These are phyloP conservation scores for Pteronotus mesoamericanus DNA, from an alignment of 2,797 vertebrate species.

Conservation along the genomic window DNA sequence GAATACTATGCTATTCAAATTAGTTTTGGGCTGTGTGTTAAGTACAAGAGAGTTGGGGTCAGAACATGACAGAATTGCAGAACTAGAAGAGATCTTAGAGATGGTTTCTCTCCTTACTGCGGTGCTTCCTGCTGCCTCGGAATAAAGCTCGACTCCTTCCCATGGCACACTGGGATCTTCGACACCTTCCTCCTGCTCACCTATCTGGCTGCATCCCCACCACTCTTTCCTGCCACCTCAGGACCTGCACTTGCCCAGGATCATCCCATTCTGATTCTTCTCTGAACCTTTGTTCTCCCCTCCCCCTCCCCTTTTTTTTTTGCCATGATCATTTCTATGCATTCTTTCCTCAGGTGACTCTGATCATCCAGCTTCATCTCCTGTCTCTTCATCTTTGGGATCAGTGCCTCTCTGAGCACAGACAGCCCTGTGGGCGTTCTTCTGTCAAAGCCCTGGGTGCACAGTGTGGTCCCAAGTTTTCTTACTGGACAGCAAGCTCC, in stretches of 20 bases:
- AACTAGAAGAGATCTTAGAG: background rate
- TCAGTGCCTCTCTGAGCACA: background rate
- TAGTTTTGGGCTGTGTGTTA: background rate
- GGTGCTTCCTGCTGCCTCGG: background rate
- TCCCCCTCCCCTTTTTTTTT: background rate
- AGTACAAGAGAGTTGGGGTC: background rate
- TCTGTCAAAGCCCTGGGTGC: background rate
- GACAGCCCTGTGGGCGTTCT: background rate
- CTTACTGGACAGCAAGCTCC: background rate
- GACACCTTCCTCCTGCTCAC: background rate
- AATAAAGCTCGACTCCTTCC: background rate
- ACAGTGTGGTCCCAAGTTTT: background rate
- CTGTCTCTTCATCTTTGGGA: background rate
- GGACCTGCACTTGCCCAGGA: background rate
- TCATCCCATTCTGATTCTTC: background rate
- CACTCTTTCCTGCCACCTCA: background rate
- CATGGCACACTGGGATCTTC: background rate
- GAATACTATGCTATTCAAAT: background rate
- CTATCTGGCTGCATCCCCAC: background rate
- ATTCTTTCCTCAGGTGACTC: background rate
- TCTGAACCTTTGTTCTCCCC: background rate
- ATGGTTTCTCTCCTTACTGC: background rate
- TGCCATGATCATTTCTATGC: fast-evolving
- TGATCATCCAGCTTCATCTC: background rate
- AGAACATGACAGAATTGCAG: background rate